These are phyloP conservation scores for Capitulum mitella DNA, from an alignment of 2,888 invertebrate species.

Conservation along the genomic window DNA sequence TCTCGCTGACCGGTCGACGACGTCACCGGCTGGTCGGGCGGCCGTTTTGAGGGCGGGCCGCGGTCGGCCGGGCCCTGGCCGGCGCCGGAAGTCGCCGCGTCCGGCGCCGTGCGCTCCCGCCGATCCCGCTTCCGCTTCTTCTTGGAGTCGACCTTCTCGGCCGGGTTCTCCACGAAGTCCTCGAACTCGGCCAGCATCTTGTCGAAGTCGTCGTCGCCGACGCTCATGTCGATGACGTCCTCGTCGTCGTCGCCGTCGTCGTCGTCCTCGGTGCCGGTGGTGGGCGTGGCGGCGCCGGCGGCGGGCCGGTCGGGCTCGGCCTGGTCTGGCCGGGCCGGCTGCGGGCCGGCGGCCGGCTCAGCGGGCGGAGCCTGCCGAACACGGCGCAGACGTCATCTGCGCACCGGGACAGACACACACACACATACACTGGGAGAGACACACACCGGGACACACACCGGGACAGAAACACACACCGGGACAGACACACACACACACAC, in stretches of 20 bases:
- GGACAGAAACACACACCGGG: no score
- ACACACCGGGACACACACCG: no score
- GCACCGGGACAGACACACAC: no score
- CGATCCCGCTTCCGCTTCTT: neutral
- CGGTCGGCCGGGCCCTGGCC: no score
- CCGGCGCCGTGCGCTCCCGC: neutral
- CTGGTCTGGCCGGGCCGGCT: no score
- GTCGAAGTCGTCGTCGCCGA: constrained; percentile 30
- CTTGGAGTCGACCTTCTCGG: neutral
- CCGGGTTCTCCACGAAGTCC: constrained; percentile 22
- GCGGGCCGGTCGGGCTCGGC: no score
- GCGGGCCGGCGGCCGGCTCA: no score
- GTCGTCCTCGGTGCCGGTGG: constrained; percentile 3
- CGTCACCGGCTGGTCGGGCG: neutral
- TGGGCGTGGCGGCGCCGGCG: neutral
- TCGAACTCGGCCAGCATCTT: constrained; percentile 31
- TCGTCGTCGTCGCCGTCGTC: constrained; percentile 27
- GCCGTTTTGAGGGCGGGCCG: neutral
- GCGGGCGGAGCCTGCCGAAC: no score
- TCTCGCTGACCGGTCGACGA: no score
- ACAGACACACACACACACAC: no score
- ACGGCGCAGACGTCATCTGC: no score
- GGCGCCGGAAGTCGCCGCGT: neutral
- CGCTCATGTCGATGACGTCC: constrained; percentile 29
- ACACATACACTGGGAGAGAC: no score